Evolutionary conservation across 2,797 vertebrate genomes (phyloP), one percentile per base, ranked within the genome.

Genomic region (Phoeniculus purpureus): DNA sequence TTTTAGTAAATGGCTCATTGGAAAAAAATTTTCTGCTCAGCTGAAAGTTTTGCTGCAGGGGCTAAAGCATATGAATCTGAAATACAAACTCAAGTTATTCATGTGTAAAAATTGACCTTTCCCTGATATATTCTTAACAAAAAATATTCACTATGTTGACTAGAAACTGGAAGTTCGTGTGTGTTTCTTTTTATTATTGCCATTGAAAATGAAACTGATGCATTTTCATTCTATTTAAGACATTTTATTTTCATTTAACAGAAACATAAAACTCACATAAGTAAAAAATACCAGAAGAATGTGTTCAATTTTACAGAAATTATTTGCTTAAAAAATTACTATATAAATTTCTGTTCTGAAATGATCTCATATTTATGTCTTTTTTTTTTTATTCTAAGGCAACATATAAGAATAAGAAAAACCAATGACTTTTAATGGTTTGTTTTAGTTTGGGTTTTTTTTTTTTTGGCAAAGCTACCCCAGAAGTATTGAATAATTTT

Each of bases 21-120:
- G 93, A 92, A 96, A 97, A 94, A 93, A 90, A 93, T 94, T 97
- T 97, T 97, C 96, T 96, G 96, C 97, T 97, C 94, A 85, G 94
- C 87, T 94, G 94, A 95, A 93, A 76, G 55, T 94, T 96, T 95
- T 90, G 93, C 95, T 96, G 92, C 79, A 93, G 95, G 96, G 95
- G 86, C 67, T 81, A 78, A 87, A 81, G 82, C 89, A 40, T 94
- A 55, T 88, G 95, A 93, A 90, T 92, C 31, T 79, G 77, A 95
- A 96, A 92, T 78, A 88, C 45, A 94, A 73, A 92, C 82, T 67
- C 50, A 48, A 75, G 54, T 67, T 31, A 59, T 71, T 90, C 34
- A 20, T 67, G 85, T 58, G 51, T 75, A 84, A 91, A 94, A 89
- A 54, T 81, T 74, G 78, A 94, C 93, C 94, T 96, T 95, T 96